Percentiles rank a stretch among this genome's conserved stretches.
These are phyloP conservation scores for Dorcus parallelipipedus DNA, from an alignment of 2,888 invertebrate species.

Conservation along the genomic window DNA sequence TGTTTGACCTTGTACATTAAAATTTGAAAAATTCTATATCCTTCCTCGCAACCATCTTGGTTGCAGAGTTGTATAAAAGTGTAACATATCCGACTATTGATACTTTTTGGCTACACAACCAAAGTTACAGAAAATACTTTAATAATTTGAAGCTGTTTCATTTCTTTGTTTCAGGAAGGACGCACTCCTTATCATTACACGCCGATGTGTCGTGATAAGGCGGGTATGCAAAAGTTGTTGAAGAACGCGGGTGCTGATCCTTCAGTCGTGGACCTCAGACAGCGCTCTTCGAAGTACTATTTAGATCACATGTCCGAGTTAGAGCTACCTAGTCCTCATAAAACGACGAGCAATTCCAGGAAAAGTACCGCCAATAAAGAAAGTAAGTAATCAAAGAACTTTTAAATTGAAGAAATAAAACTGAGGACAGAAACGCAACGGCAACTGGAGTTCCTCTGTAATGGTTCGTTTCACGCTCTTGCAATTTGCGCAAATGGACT, in stretches of 20 bases:
- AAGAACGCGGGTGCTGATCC: conserved; percentile 62
- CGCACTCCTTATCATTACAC: conserved; percentile 67
- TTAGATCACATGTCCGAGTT: conserved; percentile 54
- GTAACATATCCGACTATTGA: too few relatives aligned
- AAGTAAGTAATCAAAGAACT: conserved; percentile 30
- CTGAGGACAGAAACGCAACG: too few relatives aligned
- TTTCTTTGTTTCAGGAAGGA: conserved; percentile 54
- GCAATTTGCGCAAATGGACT: too few relatives aligned
- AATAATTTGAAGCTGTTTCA: conserved; percentile 33
- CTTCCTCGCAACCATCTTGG: too few relatives aligned
- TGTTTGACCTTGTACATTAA: too few relatives aligned
- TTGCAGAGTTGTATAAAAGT: too few relatives aligned
- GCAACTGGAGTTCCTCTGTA: too few relatives aligned
- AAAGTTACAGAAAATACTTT: not conserved
- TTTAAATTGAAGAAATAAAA: too few relatives aligned
- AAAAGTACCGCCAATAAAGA: conserved; percentile 37
- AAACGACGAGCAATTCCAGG: conserved; percentile 32
- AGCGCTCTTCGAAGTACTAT: conserved; percentile 58
- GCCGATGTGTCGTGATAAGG: conserved; percentile 58
- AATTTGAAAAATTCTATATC: too few relatives aligned
- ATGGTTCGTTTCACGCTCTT: too few relatives aligned
- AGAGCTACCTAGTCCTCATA: conserved; percentile 50
- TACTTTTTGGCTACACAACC: too few relatives aligned
- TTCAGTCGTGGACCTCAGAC: conserved; percentile 56
- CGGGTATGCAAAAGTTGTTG: conserved; percentile 59